Base-by-base conservation (phyloP, 2,797 vertebrate species). In the Silurus lanzhouensis region DNA sequence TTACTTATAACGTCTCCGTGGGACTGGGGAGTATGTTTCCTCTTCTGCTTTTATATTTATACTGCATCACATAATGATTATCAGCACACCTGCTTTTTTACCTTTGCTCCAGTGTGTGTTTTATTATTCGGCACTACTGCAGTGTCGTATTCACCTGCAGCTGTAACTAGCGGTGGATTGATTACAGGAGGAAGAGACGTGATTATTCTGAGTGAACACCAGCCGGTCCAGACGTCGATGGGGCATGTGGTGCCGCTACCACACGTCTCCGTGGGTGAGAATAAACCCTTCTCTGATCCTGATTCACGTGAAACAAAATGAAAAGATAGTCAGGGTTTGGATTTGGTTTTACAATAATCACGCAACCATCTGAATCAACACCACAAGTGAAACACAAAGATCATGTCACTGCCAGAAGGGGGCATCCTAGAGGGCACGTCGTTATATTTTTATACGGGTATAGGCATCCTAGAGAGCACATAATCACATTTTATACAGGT, bases 1-100 rank as follows among this genome's bases (percentile, higher is more conserved):
- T 90, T 75, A 88, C 87, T 82, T 90, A 90, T 86, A 88, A 88
- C 68, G 89, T 90, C 70, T 88, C 89, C 83, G 86, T 90, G 20
- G 89, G 89, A 90, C 78, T 90, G 61, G 87, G 84, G 74, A 90
- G 89, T 90, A 90, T 13, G 89, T 84, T 68, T 86, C 55, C 76
- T 31, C 46, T 83, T 71, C 81, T 88, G 0, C 44, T 83, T 68
- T 38, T 76, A 20, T 5, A 38, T 67, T 22, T 57, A 20, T 81
- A 25, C 25, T 22, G 20, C 55, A 15, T 77, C 22, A 81, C 12
- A 25, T 48, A 12, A 15, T 58, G 25, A 27, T 60, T 77, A 57
- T 55, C 6, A 57, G 55, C 55, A 31, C 52, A 10, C 13, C 25
- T 76, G 52, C 38, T 48, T 66, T 64, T 19, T 55, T 22, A 20